Base-by-base conservation (phyloP, 2,888 invertebrate species). In the Meteorus colon region DNA sequence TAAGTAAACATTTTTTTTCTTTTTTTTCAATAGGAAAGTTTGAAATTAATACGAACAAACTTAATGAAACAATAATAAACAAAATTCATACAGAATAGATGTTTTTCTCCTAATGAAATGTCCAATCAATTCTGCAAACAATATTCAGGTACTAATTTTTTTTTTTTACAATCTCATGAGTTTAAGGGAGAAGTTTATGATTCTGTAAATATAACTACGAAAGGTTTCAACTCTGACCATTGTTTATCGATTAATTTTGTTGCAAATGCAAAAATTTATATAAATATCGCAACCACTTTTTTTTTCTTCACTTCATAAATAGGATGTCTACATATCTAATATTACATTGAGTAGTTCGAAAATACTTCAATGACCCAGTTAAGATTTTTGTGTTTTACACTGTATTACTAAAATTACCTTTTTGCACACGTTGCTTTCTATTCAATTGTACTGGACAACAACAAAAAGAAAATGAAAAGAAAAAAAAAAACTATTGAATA, bases 301-400 rank as follows among this genome's bases (percentile, higher is more conserved):
- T 59, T 59, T 29, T 60, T 60, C 59, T 1, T 60, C 27, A 3
- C 59, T 19, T 60, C 59, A 27, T 60, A 14, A 27, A 29, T 60
- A 60, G 24, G 19, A 27, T 60, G 24, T 12, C 12, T 10, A 10
- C 59, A 60, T 19, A 60, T 60, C 10, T 60, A 60, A 60, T 27
- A 27, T 60, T 48, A 48, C n/a, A n/a, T 60, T 27, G 24, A 60
- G 24, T 24, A 1, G 24, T 29, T 60, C 59, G 8, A 60, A 60
- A 60, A 60, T 60, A 29, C 24, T 27, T 8, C 59, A 60, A 60
- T 27, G 59, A 60, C 59, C 59, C 19, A 60, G 48, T 48, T 48
- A 48, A 48, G 16, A n/a, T n/a, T 48, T 48, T 48, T 48, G 16
- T 48, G 48, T n/a, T 48, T 48, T 48, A 16, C 14, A n/a, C 48